Evolutionary conservation across 2,113 vertebrate genomes (phyloP).

Genomic region (Oceanodroma tethys): DNA sequence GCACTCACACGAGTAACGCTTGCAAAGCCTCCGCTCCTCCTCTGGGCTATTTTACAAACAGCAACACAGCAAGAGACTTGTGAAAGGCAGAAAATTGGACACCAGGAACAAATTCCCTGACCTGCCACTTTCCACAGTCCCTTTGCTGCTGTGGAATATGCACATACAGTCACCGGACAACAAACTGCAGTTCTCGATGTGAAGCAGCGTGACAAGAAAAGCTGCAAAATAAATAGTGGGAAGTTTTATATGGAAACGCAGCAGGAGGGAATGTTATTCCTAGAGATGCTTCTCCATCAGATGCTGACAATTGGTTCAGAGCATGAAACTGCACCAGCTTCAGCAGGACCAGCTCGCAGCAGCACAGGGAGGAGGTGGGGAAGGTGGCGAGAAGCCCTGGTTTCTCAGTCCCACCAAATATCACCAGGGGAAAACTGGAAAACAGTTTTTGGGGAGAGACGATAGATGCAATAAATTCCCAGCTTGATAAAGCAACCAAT

Average conservation of each 20-base stretch:
- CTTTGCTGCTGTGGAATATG: not conserved
- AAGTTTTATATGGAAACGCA: not conserved
- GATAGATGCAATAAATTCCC: not conserved
- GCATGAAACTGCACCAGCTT: not conserved
- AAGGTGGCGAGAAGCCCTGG: not conserved
- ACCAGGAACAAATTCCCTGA: not conserved
- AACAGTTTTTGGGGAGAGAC: not conserved
- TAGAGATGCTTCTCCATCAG: not conserved
- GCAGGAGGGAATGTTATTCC: not conserved
- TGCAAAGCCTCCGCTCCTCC: not conserved
- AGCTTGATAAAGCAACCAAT: not conserved
- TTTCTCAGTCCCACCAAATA: not conserved
- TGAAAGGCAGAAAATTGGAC: not conserved
- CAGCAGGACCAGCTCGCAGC: not conserved
- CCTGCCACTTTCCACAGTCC: not conserved
- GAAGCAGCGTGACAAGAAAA: not conserved
- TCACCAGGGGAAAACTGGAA: not conserved
- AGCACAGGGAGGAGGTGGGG: not conserved
- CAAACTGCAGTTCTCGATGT: not conserved
- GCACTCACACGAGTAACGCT: not conserved
- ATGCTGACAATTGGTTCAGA: not conserved
- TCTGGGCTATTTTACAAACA: not conserved
- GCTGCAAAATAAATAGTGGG: not conserved
- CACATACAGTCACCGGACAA: rapidly evolving
- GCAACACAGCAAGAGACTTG: not conserved